Evolutionary conservation across 2,113 vertebrate species (phyloP).

Genomic region (Callocephalon fimbriatum): DNA sequence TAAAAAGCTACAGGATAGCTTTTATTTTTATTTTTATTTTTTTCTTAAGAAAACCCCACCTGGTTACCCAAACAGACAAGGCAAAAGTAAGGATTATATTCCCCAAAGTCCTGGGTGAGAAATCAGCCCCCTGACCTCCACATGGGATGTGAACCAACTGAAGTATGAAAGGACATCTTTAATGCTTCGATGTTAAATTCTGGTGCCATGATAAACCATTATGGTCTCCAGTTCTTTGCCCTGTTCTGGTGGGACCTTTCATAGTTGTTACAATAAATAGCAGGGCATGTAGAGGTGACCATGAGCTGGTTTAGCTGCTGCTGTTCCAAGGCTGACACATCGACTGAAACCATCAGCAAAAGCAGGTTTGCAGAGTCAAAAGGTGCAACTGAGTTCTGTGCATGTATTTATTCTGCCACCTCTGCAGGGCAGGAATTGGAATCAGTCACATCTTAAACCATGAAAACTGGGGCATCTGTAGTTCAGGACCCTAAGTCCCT

Average conservation of each 20-base stretch:
- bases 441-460: fast-evolving
- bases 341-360: neutral
- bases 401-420: neutral
- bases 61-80: neutral
- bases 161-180: neutral
- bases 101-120: neutral
- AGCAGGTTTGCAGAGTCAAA: neutral
- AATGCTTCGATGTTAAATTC: neutral
- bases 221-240: neutral
- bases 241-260: neutral
- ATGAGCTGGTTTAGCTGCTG: neutral
- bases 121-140: neutral
- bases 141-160: neutral
- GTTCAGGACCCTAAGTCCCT: neutral
- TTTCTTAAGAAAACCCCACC: neutral
- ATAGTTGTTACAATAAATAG: neutral
- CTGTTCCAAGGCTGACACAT: neutral
- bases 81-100: neutral
- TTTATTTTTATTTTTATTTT: neutral
- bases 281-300: neutral
- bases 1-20: neutral
- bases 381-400: neutral
- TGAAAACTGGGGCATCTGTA: neutral
- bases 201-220: neutral
- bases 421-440: neutral